These are phyloP conservation scores for Mungos mungo DNA, from an alignment of 2,113 vertebrate species.

Conservation along the genomic window DNA sequence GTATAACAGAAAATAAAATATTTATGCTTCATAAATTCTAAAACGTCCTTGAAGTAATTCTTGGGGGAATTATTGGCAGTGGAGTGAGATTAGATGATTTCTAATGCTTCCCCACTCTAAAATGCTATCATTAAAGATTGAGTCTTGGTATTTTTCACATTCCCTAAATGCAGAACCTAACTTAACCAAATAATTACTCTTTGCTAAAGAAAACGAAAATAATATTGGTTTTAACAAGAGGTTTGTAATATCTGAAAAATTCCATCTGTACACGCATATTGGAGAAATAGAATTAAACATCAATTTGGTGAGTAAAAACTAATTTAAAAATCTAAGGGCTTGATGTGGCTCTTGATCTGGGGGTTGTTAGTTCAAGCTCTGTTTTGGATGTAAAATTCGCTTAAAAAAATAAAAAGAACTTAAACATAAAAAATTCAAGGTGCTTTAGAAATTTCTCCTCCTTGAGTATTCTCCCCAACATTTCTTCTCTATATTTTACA, in stretches of 20 bases:
- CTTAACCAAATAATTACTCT: background rate
- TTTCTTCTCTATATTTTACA: background rate
- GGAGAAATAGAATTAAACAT: background rate
- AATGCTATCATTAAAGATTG: background rate
- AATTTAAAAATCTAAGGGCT: background rate
- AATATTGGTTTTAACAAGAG: background rate
- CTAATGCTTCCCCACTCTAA: background rate
- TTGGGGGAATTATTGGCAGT: background rate
- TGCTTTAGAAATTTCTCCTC: background rate
- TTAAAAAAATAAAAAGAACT: background rate
- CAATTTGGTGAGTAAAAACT: background rate
- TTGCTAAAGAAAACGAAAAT: background rate
- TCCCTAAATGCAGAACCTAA: background rate
- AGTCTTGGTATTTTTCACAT: background rate
- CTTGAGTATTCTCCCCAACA: background rate
- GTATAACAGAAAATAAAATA: background rate
- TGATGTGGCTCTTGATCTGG: background rate
- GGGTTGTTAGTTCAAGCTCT: background rate
- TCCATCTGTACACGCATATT: background rate
- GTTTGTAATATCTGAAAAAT: background rate
- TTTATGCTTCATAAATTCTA: background rate
- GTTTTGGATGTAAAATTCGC: background rate
- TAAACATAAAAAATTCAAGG: background rate
- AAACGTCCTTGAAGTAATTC: background rate
- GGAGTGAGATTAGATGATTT: background rate